Conservation (phyloP, 2,797 vertebrate species). For the Petrocephalus sullivani region DNA sequence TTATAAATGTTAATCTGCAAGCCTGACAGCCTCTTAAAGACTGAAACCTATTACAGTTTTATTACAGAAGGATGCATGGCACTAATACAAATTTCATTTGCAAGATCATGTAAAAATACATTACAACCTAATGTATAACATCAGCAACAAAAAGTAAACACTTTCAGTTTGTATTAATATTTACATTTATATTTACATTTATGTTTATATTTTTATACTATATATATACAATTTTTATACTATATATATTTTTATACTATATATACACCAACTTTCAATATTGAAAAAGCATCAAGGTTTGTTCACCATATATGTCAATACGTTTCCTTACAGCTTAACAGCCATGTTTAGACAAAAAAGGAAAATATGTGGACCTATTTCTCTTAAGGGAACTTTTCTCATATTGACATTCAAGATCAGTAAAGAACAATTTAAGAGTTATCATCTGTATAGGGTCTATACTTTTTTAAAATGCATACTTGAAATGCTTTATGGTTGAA, state of each 20-base stretch:
- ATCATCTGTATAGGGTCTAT: neutral
- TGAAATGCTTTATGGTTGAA: neutral
- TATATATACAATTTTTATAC: too few relatives aligned
- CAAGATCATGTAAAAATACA: neutral
- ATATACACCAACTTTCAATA: too few relatives aligned
- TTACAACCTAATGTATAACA: neutral
- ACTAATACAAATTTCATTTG: neutral
- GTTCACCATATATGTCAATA: neutral
- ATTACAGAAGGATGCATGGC: neutral
- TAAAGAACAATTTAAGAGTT: neutral
- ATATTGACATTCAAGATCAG: neutral
- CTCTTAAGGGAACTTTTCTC: neutral
- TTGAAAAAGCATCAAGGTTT: neutral
- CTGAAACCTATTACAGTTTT: neutral
- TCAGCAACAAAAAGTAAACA: neutral
- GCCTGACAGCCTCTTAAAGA: neutral
- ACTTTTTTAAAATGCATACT: neutral
- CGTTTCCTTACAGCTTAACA: neutral
- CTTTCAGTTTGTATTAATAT: neutral
- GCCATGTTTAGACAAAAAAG: neutral
- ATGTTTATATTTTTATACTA: too few relatives aligned
- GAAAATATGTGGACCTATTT: neutral
- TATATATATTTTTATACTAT: too few relatives aligned
- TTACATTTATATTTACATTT: neutral
- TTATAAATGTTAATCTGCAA: slow-evolving; percentile 23